phyloP scores from a whole-genome alignment of 2,888 invertebrate species.

The Frankliniella intonsa region DNA sequence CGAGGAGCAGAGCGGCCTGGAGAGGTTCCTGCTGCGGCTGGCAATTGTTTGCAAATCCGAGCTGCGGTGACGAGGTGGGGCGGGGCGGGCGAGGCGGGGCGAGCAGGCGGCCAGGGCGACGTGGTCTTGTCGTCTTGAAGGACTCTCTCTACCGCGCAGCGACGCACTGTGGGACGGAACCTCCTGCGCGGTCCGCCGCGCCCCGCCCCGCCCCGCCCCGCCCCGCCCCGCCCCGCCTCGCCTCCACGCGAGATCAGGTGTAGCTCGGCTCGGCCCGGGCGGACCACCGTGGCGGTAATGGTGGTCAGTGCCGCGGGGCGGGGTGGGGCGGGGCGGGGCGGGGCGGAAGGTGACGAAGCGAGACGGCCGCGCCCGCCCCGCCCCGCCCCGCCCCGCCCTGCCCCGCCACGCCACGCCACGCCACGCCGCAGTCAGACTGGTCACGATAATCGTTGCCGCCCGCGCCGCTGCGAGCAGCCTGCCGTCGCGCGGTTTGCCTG shows the following conservation, averaged over 20 bases:
- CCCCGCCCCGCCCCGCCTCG: background rate
- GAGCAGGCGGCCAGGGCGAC: background rate
- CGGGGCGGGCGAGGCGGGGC: no score
- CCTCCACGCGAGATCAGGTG: background rate
- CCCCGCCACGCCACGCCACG: background rate
- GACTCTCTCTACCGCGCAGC: no score
- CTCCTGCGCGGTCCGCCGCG: background rate
- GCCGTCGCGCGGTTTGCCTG: no score
- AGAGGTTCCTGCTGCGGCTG: no score
- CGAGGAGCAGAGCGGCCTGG: no score
- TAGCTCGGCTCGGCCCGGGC: background rate
- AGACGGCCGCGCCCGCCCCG: conserved; percentile 32
- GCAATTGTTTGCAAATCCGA: no score
- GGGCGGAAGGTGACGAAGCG: background rate
- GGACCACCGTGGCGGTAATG: background rate
- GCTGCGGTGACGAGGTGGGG: no score
- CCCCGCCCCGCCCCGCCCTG: background rate
- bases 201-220: background rate
- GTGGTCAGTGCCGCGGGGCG: background rate
- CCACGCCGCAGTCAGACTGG: background rate
- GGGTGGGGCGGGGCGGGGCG: background rate
- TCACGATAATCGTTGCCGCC: background rate
- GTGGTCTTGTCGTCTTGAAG: background rate
- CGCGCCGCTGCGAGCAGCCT: no score
- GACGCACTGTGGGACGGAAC: no score